phyloP scores from a whole-genome alignment of 2,797 vertebrate species.

The Silurus aristotelis region DNA sequence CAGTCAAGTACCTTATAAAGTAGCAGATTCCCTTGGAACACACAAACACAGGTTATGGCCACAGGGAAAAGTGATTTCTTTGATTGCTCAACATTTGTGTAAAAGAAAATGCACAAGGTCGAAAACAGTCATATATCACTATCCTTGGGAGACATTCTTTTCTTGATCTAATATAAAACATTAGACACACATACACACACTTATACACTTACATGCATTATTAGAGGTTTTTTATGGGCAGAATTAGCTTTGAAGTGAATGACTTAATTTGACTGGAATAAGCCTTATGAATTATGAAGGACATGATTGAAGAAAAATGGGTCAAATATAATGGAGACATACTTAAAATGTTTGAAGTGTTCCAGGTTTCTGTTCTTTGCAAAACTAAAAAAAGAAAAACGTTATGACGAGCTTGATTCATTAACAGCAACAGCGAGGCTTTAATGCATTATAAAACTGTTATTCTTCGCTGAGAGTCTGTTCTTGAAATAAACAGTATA shows the following conservation, averaged over 20 bases:
- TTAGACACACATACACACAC: background rate
- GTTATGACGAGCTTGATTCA: slow-evolving; percentile 16
- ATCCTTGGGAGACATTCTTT: background rate
- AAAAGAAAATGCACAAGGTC: background rate
- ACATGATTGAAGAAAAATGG: slow-evolving; percentile 58
- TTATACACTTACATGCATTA: slow-evolving; percentile 19
- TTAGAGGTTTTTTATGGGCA: slow-evolving; percentile 4
- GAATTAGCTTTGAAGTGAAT: slow-evolving; percentile 47
- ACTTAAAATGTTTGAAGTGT: slow-evolving; percentile 46
- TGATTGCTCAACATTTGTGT: background rate
- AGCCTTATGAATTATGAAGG: slow-evolving; percentile 37
- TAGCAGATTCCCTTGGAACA: background rate
- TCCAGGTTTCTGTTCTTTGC: slow-evolving; percentile 20
- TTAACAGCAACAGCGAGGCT: slow-evolving; percentile 6
- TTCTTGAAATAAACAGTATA: background rate
- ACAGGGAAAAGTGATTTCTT: background rate
- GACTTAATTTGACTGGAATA: slow-evolving; percentile 38
- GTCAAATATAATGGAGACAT: slow-evolving; percentile 58
- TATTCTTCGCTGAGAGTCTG: background rate
- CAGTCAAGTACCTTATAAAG: slow-evolving; percentile 14
- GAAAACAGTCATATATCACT: too few species aligned
- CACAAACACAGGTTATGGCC: background rate
- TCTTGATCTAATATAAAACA: background rate
- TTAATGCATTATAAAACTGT: slow-evolving; percentile 10
- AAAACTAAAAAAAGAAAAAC: slow-evolving; percentile 17